Evolutionary conservation across 2,888 invertebrate species (phyloP).

Genomic region (Acrobasis consociella): DNA sequence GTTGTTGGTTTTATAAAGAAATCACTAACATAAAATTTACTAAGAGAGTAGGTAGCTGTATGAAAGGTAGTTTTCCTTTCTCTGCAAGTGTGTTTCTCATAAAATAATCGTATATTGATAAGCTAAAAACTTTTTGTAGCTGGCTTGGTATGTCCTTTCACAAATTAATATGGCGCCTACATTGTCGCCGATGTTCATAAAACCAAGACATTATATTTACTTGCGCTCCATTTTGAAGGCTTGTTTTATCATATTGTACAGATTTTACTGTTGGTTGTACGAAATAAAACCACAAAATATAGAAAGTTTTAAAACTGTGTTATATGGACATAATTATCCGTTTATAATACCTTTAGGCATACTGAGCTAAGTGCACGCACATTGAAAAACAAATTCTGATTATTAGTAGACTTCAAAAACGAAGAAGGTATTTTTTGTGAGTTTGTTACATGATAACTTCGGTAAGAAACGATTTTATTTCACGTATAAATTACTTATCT

Average conservation of each 20-base stretch:
- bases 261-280: neutral
- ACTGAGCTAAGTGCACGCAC: no score
- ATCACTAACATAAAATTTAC: no score
- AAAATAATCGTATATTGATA: no score
- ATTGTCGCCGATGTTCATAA: neutral
- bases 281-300: neutral
- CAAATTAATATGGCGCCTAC: constrained; percentile 1
- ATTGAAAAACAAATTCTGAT: no score
- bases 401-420: no score
- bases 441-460: no score
- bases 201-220: neutral
- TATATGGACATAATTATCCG: neutral
- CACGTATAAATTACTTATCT: constrained; percentile 29
- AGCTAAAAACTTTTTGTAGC: neutral
- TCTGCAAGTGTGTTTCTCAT: no score
- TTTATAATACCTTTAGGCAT: no score
- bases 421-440: no score
- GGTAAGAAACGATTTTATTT: neutral
- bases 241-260: constrained; percentile 2
- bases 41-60: no score
- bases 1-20: no score
- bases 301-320: neutral
- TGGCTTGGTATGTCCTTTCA: neutral
- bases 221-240: neutral
- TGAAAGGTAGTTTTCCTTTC: no score